A percentile compares a stretch with the other conserved stretches of the same genome.
These are phyloP conservation scores for human DNA, from an alignment of 2,113 vertebrate species.

Conservation along the genomic window GRCh38 chrX:71951001-71951500, in stretches of 20 bases:
- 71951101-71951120: constrained; percentile 18
- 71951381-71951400: background rate
- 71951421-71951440: background rate
- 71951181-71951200: constrained; percentile 37
- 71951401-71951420: background rate
- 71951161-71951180: constrained; percentile 10
- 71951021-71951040: background rate
- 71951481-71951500: background rate
- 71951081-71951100: constrained; percentile 1
- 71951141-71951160: constrained; percentile 30
- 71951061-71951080: background rate
- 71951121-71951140: constrained; percentile 24
- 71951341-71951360: background rate
- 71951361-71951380: background rate
- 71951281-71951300: constrained; percentile 37
- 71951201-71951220: background rate
- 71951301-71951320: background rate
- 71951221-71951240: background rate
- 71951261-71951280: background rate
- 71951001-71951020: background rate
- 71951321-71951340: constrained; percentile 28
- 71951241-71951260: background rate
- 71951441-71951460: background rate
- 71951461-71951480: background rate
- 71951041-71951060: background rate